Conservation (phyloP, 2,797 vertebrate species). For the Poecilia picta region DNA sequence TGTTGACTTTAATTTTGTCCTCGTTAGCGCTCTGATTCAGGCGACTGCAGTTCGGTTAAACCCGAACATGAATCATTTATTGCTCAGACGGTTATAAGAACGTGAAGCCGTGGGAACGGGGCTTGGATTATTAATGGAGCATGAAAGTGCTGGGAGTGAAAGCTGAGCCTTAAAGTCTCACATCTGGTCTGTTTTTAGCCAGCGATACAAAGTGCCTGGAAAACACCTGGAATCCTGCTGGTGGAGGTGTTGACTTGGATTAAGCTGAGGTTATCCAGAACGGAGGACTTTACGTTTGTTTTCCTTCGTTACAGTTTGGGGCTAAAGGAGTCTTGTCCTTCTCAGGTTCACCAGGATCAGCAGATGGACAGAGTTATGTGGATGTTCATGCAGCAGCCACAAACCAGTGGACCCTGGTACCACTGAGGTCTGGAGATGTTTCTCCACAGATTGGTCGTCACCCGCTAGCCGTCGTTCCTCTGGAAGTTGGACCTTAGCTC, state of each 20-base stretch:
- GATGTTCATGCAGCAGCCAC: not conserved
- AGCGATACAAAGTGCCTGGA: not conserved
- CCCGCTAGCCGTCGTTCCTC: too few species aligned
- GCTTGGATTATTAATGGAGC: not conserved
- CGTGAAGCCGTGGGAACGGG: not conserved
- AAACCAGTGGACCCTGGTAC: not conserved
- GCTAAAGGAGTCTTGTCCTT: too few species aligned
- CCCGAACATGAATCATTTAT: not conserved
- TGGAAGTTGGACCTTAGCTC: too few species aligned
- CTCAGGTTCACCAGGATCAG: too few species aligned
- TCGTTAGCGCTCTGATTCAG: not conserved
- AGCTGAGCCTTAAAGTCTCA: not conserved
- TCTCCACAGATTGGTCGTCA: too few species aligned
- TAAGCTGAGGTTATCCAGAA: not conserved
- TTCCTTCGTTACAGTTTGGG: too few species aligned
- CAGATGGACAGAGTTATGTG: not conserved
- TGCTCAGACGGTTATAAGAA: not conserved
- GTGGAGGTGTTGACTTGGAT: conserved; percentile 3
- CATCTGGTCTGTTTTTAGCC: conserved; percentile 2
- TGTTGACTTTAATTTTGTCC: not conserved
- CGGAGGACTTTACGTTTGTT: not conserved
- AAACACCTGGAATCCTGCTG: conserved; percentile 1
- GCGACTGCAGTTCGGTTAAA: not conserved
- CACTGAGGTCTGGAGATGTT: not conserved
- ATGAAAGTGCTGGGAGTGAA: not conserved